Base-by-base conservation (phyloP, 1,140 invertebrate species). In the Drosophila pandora region DNA sequence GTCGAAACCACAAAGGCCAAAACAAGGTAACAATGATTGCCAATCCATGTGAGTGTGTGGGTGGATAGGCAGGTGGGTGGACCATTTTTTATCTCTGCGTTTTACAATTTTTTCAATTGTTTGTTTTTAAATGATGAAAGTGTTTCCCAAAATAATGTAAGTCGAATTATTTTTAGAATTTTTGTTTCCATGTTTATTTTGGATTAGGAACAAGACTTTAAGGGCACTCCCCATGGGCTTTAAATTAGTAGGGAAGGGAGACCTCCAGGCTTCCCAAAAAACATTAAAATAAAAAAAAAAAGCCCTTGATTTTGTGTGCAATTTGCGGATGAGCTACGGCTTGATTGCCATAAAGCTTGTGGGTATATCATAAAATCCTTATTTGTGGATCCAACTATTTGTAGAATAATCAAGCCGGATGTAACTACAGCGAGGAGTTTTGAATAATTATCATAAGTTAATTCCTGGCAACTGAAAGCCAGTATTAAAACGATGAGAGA, bases 31-130 rank as follows among this genome's bases (percentile, higher is more conserved):
- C 48, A 53, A 48, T 56, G 54, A 67, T 77, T 41, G 57, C 50
- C 78, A 81, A 81, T 81, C 79, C 67, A 53, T 71, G 64, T 22
- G 59, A 63, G 62, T 72, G 64, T 76, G 76, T 67, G 17, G 43
- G 59, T 63, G 71, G 59, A 59, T 59, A n/a, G n/a, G n/a, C 17
- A 6, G 17, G 23, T 37, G 23, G 43, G 28, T 25, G 41, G 61
- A 56, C 61, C 57, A 2, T 57, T 21, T 21, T 22, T 10, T 21
- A 10, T 21, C 21, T 23, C 56, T 64, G 54, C 47, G 43, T 68
- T 47, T 60, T 39, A 45, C 55, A 75, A 82, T 71, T 50, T 59
- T 75, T 87, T 85, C 74, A 82, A 78, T 82, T 71, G 78, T 58
- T 74, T 77, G 68, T 76, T 65, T 79, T 57, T 63, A 59, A 30